Percentiles rank a stretch among this genome's conserved stretches.
These are phyloP conservation scores for Hydrozoanthus tunicans DNA, from an alignment of 64 coral and sea anemone genomes.

Conservation along the genomic window DNA sequence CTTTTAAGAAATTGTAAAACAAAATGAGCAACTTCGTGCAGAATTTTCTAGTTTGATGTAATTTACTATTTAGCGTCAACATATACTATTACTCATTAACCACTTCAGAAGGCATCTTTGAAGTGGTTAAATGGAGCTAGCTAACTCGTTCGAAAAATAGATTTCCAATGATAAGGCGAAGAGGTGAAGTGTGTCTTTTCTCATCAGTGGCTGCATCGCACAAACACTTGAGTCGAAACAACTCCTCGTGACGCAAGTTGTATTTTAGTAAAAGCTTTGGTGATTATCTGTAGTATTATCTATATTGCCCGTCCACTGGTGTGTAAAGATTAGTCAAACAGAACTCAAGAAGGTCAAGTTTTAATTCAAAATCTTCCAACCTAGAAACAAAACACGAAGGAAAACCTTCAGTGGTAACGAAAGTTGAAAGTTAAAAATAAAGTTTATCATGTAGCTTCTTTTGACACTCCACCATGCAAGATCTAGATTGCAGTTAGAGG, in stretches of 20 bases:
- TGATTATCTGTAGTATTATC: background rate
- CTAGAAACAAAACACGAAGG: too few relatives aligned
- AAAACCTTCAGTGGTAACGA: too few relatives aligned
- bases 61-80: background rate
- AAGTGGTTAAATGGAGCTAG: too few relatives aligned
- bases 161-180: background rate
- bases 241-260: too few relatives aligned
- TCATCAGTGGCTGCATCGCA: background rate
- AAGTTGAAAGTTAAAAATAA: too few relatives aligned
- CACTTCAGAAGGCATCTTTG: too few relatives aligned
- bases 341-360: too few relatives aligned
- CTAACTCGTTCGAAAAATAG: background rate
- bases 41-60: background rate
- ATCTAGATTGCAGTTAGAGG: too few relatives aligned
- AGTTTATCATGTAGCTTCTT: too few relatives aligned
- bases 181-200: background rate
- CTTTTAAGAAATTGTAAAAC: background rate
- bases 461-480: too few relatives aligned
- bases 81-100: background rate
- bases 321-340: too few relatives aligned
- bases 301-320: background rate
- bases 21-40: background rate
- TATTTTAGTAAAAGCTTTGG: background rate
- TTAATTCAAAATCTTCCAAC: too few relatives aligned
- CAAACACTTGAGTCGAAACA: conserved; percentile 13